These are phyloP conservation scores for Isaurus tuberculatus DNA, from an alignment of 92 coral and sea anemone genomes.

Conservation along the genomic window DNA sequence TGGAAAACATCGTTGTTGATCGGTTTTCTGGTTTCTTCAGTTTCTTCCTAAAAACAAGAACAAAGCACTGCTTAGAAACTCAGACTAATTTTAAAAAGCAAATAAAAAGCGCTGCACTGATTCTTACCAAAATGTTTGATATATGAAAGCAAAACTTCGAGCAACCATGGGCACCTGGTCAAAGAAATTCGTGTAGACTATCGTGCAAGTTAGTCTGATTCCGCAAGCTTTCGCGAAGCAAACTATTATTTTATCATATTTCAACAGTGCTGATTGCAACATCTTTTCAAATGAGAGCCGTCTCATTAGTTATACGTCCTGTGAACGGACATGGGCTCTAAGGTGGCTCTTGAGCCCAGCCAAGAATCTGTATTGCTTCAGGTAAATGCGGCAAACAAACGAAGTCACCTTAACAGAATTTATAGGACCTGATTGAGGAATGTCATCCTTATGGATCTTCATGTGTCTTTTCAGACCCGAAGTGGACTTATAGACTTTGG, in stretches of 20 bases:
- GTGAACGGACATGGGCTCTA: too few relatives aligned
- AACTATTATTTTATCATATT: background rate
- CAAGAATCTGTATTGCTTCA: too few relatives aligned
- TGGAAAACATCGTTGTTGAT: background rate
- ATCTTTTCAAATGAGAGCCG: too few relatives aligned
- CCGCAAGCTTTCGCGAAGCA: constrained; percentile 4
- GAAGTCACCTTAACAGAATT: too few relatives aligned
- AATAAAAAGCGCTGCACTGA: background rate
- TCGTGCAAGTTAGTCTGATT: background rate
- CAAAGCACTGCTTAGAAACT: background rate
- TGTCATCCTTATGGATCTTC: too few relatives aligned
- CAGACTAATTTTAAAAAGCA: background rate
- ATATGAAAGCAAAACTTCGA: constrained; percentile 10
- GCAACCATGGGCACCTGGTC: constrained; percentile 6
- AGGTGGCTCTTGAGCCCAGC: too few relatives aligned
- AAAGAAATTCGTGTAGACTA: background rate
- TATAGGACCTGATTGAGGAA: too few relatives aligned
- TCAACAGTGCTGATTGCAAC: too few relatives aligned
- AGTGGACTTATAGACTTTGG: too few relatives aligned
- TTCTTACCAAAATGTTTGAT: constrained; percentile 4
- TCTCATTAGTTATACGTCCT: too few relatives aligned
- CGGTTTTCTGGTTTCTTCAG: constrained; percentile 24
- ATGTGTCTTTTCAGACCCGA: too few relatives aligned
- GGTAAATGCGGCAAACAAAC: too few relatives aligned
- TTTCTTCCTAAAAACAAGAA: background rate